A percentile compares a stretch with the other conserved stretches of the same genome.
Evolutionary conservation across 2,113 vertebrate genomes (phyloP).

Genomic region (Cromileptes altivelis): DNA sequence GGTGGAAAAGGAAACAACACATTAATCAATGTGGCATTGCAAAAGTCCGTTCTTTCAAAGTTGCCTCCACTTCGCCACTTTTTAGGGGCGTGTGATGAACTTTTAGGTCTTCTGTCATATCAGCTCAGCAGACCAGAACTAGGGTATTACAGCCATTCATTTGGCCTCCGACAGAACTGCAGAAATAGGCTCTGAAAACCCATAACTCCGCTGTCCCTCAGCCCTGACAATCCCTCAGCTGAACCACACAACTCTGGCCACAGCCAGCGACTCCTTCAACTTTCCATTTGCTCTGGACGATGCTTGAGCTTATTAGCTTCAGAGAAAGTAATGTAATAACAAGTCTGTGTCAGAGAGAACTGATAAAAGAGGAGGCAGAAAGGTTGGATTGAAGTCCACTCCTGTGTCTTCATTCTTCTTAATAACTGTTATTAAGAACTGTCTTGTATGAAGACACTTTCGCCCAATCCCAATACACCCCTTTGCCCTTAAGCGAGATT

Average conservation of each 20-base stretch:
- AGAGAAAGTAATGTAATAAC: conserved; percentile 32
- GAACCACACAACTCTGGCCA: conserved; percentile 33
- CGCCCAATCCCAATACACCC: too few relatives aligned
- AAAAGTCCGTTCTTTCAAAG: neutral
- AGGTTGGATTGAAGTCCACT: neutral
- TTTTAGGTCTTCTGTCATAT: neutral
- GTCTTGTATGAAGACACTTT: conserved; percentile 10
- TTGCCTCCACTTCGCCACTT: neutral
- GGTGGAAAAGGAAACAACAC: conserved; percentile 20
- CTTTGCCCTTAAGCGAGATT: too few relatives aligned
- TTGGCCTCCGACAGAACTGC: conserved; percentile 19
- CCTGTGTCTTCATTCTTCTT: neutral
- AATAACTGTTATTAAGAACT: conserved; percentile 7
- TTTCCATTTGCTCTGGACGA: conserved; percentile 37
- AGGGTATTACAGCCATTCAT: neutral
- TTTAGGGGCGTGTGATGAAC: neutral
- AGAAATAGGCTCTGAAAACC: conserved; percentile 31
- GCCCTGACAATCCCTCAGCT: conserved; percentile 17
- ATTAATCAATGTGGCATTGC: neutral
- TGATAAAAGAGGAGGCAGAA: conserved; percentile 20
- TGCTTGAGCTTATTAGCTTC: conserved; percentile 18
- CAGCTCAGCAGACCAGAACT: conserved; percentile 12
- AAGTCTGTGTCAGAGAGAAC: conserved; percentile 10
- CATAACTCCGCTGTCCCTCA: conserved; percentile 13
- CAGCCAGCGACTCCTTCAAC: neutral